Evolutionary conservation across 2,113 vertebrate genomes (phyloP).

Genomic region (Corythornis cristatus): DNA sequence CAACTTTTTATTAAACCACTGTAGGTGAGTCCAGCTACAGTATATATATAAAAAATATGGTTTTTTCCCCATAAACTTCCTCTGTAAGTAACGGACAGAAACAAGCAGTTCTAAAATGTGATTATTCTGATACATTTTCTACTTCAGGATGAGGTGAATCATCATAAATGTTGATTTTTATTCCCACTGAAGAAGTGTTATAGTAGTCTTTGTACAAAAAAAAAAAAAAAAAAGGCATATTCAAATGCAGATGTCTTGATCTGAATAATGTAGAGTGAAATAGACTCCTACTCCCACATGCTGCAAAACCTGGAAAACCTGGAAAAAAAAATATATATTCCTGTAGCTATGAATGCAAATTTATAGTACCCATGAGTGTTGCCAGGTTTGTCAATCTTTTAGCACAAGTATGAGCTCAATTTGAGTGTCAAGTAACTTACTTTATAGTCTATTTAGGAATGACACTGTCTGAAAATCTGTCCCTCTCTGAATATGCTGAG

Average conservation of each 20-base stretch:
- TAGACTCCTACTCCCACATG: neutral
- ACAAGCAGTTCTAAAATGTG: neutral
- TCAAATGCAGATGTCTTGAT: neutral
- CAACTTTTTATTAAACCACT: neutral
- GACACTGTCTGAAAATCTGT: neutral
- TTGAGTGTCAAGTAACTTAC: neutral
- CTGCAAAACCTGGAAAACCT: neutral
- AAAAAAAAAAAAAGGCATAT: neutral
- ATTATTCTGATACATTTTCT: neutral
- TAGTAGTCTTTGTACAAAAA: neutral
- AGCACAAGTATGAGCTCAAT: neutral
- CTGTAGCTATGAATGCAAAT: neutral
- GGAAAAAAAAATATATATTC: neutral
- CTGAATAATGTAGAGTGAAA: neutral
- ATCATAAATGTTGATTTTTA: neutral
- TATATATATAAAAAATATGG: accelerated
- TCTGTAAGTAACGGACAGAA: neutral
- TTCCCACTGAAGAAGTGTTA: neutral
- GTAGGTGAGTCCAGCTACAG: neutral
- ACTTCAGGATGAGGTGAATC: neutral
- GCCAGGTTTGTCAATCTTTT: neutral
- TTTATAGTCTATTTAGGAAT: neutral
- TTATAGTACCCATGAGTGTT: neutral
- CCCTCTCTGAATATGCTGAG: neutral
- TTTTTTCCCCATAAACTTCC: neutral